Base-by-base conservation (phyloP, 2,888 invertebrate genomes). In the Chaetogeoica ovagalla region DNA sequence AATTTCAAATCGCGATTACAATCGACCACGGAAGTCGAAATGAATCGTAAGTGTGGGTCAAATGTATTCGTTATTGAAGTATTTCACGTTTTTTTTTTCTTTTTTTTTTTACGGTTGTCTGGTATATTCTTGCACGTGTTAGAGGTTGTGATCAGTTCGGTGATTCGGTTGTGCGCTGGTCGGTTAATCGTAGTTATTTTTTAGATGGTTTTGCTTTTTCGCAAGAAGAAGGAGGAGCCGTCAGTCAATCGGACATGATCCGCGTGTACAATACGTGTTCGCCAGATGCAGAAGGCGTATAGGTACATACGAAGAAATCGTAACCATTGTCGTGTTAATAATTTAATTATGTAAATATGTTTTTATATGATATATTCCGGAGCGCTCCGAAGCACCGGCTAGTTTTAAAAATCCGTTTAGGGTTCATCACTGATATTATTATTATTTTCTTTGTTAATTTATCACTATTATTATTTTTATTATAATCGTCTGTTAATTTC, bases 191-290 rank as follows among this genome's bases (percentile, higher is more conserved):
- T 59, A 77, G n/a, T 72, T 82, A n/a, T 75, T 83, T 84, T 85
- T 83, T 88, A 97, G 97, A 97, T 92, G 98, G 98, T 83, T 98
- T 94, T 89, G 98, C 98, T 84, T 99, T 99, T 89, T 98, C 98
- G 66, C 98, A 98, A 92, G 98, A 98, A 88, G 98, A 99, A 89
- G 95, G 96, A 86, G 97, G 97, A 84, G 94, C 93, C 85, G 94
- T 98, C 83, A 93, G 95, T 74, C 95, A 98, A 89, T 93, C 96
- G 84, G 95, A 95, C 86, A 92, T 98, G 86, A 97, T 98, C 87
- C 92, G 98, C 86, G 95, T 95, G 75, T 98, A 98, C 91, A 94
- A 98, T 89, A 96, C 97, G 84, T 95, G 93, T 13, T 81, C 74
- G 17, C 62, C 60, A 9, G 63, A 23, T 23, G 71, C 79, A 21